Evolutionary conservation across 2,797 vertebrate genomes (phyloP).

Genomic region (Telmatherina bonti): DNA sequence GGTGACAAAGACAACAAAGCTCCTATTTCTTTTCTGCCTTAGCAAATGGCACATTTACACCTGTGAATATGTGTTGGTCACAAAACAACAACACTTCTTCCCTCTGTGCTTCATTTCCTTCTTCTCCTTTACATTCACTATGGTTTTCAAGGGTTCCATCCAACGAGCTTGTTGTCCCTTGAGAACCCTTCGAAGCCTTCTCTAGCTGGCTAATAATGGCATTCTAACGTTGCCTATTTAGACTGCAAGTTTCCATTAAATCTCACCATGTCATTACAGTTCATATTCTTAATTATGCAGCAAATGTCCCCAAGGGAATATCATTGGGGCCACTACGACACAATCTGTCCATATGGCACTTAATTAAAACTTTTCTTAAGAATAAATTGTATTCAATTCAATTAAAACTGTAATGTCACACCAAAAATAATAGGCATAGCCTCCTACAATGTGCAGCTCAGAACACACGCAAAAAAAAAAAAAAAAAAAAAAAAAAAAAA

Average conservation of each 20-base stretch:
- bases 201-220: slow-evolving; percentile 80
- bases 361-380: slow-evolving; percentile 92
- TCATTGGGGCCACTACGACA: slow-evolving; percentile 84
- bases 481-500: slow-evolving; percentile 62
- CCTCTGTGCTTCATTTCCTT: slow-evolving; percentile 5
- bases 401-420: slow-evolving; percentile 89
- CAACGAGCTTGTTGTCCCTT: slow-evolving; percentile 67
- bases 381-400: slow-evolving; percentile 90
- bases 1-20: not conserved
- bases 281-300: slow-evolving; percentile 90
- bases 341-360: slow-evolving; percentile 88
- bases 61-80: slow-evolving; percentile 8
- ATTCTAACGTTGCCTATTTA: slow-evolving; percentile 82
- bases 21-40: not conserved
- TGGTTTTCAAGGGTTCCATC: slow-evolving; percentile 66
- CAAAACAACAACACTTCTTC: not conserved
- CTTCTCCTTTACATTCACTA: slow-evolving; percentile 28
- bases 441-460: slow-evolving; percentile 77
- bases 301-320: slow-evolving; percentile 86
- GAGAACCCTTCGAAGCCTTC: slow-evolving; percentile 72
- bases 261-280: slow-evolving; percentile 87
- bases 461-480: slow-evolving; percentile 71
- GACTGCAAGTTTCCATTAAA: slow-evolving; percentile 86
- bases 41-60: not conserved
- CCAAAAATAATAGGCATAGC: slow-evolving; percentile 86